phyloP scores from a whole-genome alignment of 2,888 invertebrate genomes.

The Macaria notata region DNA sequence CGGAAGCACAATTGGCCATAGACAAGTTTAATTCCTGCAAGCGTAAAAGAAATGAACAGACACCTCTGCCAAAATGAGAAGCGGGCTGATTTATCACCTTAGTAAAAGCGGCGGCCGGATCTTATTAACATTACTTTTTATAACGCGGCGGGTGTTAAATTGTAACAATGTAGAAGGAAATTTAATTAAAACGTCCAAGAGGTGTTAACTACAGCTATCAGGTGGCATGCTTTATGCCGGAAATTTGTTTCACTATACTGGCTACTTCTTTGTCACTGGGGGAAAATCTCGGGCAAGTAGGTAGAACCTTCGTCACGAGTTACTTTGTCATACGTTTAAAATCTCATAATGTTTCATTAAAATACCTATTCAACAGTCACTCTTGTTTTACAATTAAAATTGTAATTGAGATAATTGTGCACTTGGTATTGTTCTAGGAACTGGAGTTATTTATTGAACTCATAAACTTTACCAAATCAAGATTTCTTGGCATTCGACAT shows the following conservation, averaged over 20 bases:
- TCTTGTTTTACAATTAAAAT: no score
- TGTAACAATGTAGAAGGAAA: slow-evolving; percentile 74
- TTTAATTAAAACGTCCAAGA: slow-evolving; percentile 76
- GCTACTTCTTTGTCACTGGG: slow-evolving; percentile 33
- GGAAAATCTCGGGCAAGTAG: slow-evolving; percentile 7
- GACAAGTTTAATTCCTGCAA: slow-evolving; percentile 69
- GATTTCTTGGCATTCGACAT: no score
- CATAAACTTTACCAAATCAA: no score
- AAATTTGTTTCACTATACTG: slow-evolving; percentile 41
- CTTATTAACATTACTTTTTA: slow-evolving; percentile 81
- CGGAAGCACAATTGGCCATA: slow-evolving; percentile 64
- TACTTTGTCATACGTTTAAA: neutral
- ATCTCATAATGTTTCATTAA: no score
- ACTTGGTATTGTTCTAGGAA: no score
- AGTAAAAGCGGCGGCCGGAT: slow-evolving; percentile 68
- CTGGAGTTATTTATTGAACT: no score
- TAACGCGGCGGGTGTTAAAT: slow-evolving; percentile 72
- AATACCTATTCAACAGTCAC: no score
- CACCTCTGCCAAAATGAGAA: slow-evolving; percentile 74
- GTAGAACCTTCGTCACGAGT: neutral
- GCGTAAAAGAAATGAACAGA: slow-evolving; percentile 74
- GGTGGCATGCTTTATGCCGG: slow-evolving; percentile 51
- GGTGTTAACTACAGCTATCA: slow-evolving; percentile 70
- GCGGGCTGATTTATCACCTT: slow-evolving; percentile 74
- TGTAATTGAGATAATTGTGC: no score